Evolutionary conservation across 2,888 invertebrate genomes (phyloP).

Genomic region (Toxonevra muliebris): DNA sequence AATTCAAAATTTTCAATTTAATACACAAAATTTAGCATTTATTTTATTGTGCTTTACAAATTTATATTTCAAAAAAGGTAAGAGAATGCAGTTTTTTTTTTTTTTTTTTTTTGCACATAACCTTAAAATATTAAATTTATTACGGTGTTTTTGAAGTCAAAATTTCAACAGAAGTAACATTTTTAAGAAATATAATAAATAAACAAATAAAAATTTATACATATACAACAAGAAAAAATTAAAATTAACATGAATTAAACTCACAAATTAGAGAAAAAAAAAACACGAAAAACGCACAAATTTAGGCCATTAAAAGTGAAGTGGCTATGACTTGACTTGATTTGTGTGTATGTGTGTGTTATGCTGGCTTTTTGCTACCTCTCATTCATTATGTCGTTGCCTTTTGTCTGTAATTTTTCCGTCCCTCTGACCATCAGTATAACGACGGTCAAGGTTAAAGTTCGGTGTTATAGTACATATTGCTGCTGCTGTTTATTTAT

Average conservation of each 20-base stretch:
- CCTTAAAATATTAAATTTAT: too few species aligned
- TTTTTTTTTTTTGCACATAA: not conserved
- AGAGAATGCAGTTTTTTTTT: not conserved
- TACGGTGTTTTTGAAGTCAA: too few species aligned
- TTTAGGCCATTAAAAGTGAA: constrained; percentile 13
- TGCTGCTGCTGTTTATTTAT: too few species aligned
- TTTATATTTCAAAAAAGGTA: not conserved
- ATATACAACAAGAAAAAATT: not conserved
- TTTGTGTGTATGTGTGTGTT: not conserved
- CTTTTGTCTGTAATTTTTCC: constrained; percentile 18
- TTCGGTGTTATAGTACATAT: constrained; percentile 17
- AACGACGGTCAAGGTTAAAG: constrained; percentile 44
- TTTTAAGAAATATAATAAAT: not conserved
- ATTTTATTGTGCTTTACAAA: not conserved
- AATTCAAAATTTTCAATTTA: not conserved
- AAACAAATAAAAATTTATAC: constrained; percentile 1
- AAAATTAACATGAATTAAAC: not conserved
- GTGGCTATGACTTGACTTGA: not conserved
- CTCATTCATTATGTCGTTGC: not conserved
- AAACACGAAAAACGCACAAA: constrained; percentile 3
- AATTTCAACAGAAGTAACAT: too few species aligned
- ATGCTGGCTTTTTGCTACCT: too few species aligned
- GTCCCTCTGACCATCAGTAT: constrained; percentile 9
- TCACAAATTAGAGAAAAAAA: not conserved
- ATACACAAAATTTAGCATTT: not conserved